These are phyloP conservation scores for Megamerina dolium DNA, from an alignment of 2,888 invertebrate genomes.

Conservation along the genomic window DNA sequence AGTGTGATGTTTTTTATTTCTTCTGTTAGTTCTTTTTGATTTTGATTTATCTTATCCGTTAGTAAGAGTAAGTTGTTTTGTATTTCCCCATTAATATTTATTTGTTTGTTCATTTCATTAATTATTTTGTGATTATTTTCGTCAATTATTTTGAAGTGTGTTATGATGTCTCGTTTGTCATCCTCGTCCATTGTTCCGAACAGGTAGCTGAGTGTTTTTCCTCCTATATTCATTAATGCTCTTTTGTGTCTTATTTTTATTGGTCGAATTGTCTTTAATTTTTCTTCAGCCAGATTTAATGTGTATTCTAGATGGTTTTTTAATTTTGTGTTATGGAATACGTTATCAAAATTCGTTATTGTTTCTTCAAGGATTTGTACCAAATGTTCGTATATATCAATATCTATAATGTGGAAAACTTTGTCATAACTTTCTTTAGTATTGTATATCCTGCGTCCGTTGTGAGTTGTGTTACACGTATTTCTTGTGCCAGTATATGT, in stretches of 20 bases:
- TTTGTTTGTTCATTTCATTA: not conserved
- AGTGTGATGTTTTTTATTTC: not conserved
- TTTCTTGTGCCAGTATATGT: too few relatives aligned
- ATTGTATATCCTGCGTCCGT: conserved; percentile 2
- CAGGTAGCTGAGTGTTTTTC: not conserved
- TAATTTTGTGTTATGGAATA: too few relatives aligned
- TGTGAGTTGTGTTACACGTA: not conserved
- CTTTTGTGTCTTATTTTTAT: too few relatives aligned
- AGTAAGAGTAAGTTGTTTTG: not conserved
- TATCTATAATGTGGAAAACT: conserved; percentile 1
- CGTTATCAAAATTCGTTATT: conserved; percentile 1
- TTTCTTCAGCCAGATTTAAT: too few relatives aligned
- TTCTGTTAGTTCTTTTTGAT: too few relatives aligned
- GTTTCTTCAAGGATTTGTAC: not conserved
- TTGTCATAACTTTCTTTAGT: conserved; percentile 2
- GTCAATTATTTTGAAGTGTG: not conserved
- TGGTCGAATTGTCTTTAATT: too few relatives aligned
- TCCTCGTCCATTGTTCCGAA: conserved; percentile 1
- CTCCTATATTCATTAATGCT: not conserved
- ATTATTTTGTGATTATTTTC: not conserved
- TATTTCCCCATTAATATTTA: not conserved
- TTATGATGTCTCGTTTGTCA: not conserved
- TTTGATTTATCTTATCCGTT: not conserved
- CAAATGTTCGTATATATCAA: not conserved
- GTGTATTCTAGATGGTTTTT: too few relatives aligned